phyloP scores from a whole-genome alignment of 2,797 vertebrate species.

The Echeneis naucrates region DNA sequence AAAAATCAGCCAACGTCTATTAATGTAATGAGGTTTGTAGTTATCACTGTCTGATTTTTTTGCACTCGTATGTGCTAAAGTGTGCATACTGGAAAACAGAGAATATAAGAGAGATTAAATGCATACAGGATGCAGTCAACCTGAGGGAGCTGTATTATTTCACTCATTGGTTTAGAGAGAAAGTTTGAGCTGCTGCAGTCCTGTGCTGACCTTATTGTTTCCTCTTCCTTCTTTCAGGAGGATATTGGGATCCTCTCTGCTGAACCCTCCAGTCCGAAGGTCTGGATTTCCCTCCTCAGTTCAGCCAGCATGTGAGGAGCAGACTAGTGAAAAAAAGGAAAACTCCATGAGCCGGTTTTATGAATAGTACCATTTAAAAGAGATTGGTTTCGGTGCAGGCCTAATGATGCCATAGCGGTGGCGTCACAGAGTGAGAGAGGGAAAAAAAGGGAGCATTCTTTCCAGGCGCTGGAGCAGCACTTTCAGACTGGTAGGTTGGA shows the following conservation, averaged over 20 bases:
- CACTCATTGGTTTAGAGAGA: neutral
- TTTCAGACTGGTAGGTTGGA: constrained; percentile 57
- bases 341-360: constrained; percentile 62
- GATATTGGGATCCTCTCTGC: constrained; percentile 30
- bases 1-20: too few relatives aligned
- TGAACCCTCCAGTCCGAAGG: constrained; percentile 37
- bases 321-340: constrained; percentile 59
- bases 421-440: constrained; percentile 57
- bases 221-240: constrained; percentile 27
- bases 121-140: neutral
- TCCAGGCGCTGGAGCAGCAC: constrained; percentile 72
- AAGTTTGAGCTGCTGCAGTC: constrained; percentile 9
- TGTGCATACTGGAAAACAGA: neutral
- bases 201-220: constrained; percentile 31
- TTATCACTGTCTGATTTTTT: neutral
- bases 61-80: neutral
- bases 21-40: too few relatives aligned
- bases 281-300: constrained; percentile 53
- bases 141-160: neutral
- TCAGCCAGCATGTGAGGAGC: constrained; percentile 55
- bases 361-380: constrained; percentile 80
- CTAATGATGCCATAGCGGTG: constrained; percentile 69
- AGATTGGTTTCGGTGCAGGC: constrained; percentile 60
- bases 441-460: constrained; percentile 69
- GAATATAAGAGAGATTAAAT: neutral